phyloP scores from a whole-genome alignment of 2,797 vertebrate genomes.

The Oceanodroma leucorhoa region DNA sequence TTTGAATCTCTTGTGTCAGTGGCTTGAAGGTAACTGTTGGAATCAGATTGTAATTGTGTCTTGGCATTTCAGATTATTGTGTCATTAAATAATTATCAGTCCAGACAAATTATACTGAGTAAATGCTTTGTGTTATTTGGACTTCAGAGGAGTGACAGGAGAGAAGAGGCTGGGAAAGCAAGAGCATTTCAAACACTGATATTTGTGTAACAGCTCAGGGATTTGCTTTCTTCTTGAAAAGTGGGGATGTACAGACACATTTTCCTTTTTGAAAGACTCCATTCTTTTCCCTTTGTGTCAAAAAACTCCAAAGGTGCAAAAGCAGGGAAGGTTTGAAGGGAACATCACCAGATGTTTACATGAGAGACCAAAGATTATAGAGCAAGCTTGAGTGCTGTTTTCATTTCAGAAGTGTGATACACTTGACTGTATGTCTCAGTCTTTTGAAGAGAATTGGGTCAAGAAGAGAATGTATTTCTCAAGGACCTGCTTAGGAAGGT shows the following conservation, averaged over 20 bases:
- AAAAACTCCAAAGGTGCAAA: background rate
- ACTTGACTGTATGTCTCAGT: background rate
- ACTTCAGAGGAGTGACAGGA: background rate
- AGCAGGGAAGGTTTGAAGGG: background rate
- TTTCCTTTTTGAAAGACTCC: background rate
- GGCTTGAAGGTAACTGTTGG: background rate
- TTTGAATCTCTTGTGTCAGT: background rate
- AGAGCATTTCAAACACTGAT: background rate
- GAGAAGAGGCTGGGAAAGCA: background rate
- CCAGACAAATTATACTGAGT: background rate
- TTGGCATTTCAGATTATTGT: background rate
- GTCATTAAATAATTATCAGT: background rate
- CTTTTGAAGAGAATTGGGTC: conserved; percentile 8
- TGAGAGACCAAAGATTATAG: background rate
- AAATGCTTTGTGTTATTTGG: background rate
- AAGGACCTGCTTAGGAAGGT: conserved; percentile 26
- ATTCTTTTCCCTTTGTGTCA: background rate
- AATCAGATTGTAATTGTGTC: background rate
- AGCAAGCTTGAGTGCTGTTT: background rate
- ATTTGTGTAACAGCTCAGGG: background rate
- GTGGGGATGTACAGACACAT: background rate
- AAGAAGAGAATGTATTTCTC: conserved; percentile 28
- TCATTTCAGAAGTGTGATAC: background rate
- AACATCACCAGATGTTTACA: background rate
- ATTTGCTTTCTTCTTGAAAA: background rate